Evolutionary conservation across 2,797 vertebrate species (phyloP).

Genomic region (Eurystomus glaucurus): DNA sequence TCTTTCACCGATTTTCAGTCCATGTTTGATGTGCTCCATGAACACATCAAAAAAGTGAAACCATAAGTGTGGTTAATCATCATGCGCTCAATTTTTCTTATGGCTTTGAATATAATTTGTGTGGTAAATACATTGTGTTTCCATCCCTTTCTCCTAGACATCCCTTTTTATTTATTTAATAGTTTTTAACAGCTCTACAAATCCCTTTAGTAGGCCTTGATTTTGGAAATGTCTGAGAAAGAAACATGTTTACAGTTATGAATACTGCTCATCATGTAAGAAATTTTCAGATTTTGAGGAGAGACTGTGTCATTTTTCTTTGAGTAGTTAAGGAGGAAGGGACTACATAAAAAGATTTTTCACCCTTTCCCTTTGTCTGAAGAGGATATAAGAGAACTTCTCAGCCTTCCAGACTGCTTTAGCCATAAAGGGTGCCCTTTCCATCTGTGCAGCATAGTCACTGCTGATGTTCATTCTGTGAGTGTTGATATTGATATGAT

Average conservation of each 20-base stretch:
- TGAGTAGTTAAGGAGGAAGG: background rate
- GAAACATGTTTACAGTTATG: background rate
- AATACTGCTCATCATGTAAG: background rate
- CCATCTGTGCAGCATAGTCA: background rate
- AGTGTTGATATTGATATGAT: background rate
- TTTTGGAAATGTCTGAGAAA: background rate
- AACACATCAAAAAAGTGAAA: constrained; percentile 53
- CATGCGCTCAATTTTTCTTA: background rate
- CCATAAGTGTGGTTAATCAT: background rate
- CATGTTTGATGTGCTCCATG: constrained; percentile 43
- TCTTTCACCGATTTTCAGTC: background rate
- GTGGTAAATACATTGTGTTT: background rate
- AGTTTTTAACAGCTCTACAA: background rate
- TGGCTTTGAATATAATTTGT: background rate
- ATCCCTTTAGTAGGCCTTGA: background rate
- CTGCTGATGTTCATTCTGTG: background rate
- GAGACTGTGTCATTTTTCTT: background rate
- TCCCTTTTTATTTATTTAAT: background rate
- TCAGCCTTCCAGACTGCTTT: background rate
- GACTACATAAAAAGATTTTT: background rate
- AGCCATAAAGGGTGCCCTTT: background rate
- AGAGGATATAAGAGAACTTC: background rate
- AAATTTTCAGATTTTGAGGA: background rate
- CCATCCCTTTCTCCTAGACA: background rate
- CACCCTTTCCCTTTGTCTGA: background rate